Evolutionary conservation across 2,888 invertebrate genomes (phyloP), one percentile per base, ranked within the genome.

Genomic region (Argyra leucocephala): DNA sequence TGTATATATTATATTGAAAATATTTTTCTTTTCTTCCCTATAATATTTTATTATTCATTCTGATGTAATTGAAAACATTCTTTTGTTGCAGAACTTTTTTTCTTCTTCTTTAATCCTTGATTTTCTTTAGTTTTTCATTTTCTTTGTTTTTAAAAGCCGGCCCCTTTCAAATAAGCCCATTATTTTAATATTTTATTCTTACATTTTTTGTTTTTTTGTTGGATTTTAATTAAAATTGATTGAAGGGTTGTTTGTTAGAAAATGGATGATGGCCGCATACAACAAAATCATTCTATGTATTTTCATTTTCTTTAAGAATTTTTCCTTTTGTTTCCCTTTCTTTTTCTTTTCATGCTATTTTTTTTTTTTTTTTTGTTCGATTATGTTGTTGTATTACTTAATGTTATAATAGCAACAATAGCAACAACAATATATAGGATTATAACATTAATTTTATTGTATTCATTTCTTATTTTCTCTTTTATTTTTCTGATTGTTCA

Each of bases 191-290:
- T 24, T 59, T 59, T 22, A 59, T 22, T 24, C 12, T 61, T 61
- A 1, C 26, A 5, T 18, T n/a, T 4, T 61, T 61, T 5, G 1
- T 18, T 9, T 61, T 61, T 10, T 61, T 26, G 24, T 22, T 26
- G 22, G 22, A 26, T 24, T 61, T 61, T 61, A 61, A 61, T 26
- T 61, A 26, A 23, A 24, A 61, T 61, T 61, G n/a, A 61, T 61
- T 61, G 48, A 48, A 48, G 48, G 48, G 48, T 48, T 48, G 48
- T 48, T 48, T 48, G n/a, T 1, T 48, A 48, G 12, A 48, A 9
- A 48, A 31, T 31, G 5, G 48, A 48, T 31, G 31, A 7, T 48
- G 48, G 48, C n/a, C 48, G 5, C 31, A 4, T 10, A 31, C 31
- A 31, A 31, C 7, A 31, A 31, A 31, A 31, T 31, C 31, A 3